These are phyloP conservation scores for Agonopterix heracliana DNA, from an alignment of 2,888 invertebrate species.

Conservation along the genomic window DNA sequence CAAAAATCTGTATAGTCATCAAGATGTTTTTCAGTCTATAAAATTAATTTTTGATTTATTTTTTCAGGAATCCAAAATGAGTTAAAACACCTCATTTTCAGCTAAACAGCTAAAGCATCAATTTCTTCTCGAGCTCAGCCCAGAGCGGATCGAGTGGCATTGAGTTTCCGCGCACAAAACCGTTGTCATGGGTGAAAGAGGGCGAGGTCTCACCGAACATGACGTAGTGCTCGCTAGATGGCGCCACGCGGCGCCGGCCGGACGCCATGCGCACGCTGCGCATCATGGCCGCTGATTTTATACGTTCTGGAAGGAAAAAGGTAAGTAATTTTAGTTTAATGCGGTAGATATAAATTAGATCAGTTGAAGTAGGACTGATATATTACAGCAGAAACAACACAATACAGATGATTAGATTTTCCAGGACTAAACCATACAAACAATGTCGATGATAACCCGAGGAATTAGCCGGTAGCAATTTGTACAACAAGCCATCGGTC, in stretches of 20 bases:
- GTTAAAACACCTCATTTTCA: background rate
- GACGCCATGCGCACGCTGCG: slow-evolving; percentile 51
- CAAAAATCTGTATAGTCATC: too few species aligned
- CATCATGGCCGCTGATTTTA: slow-evolving; percentile 52
- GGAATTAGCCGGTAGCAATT: too few species aligned
- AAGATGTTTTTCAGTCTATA: too few species aligned
- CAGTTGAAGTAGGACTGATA: background rate
- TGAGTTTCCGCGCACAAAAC: slow-evolving; percentile 13
- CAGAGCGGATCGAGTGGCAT: slow-evolving; percentile 46
- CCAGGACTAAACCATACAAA: too few species aligned
- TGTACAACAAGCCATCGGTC: too few species aligned
- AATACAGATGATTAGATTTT: too few species aligned
- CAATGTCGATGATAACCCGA: too few species aligned
- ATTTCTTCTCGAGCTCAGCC: slow-evolving; percentile 55
- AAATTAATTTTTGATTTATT: too few species aligned
- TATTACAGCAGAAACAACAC: too few species aligned
- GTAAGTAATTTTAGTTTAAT: background rate
- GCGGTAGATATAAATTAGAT: background rate
- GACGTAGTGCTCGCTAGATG: slow-evolving; percentile 20
- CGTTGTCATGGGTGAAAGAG: slow-evolving; percentile 24
- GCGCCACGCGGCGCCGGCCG: slow-evolving; percentile 32
- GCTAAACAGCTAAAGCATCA: slow-evolving; percentile 17
- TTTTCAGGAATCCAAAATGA: too few species aligned
- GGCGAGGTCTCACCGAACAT: slow-evolving; percentile 28
- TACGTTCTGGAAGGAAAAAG: slow-evolving; percentile 39